Base-by-base conservation (phyloP, 2,888 invertebrate genomes). In the Deilephila elpenor region DNA sequence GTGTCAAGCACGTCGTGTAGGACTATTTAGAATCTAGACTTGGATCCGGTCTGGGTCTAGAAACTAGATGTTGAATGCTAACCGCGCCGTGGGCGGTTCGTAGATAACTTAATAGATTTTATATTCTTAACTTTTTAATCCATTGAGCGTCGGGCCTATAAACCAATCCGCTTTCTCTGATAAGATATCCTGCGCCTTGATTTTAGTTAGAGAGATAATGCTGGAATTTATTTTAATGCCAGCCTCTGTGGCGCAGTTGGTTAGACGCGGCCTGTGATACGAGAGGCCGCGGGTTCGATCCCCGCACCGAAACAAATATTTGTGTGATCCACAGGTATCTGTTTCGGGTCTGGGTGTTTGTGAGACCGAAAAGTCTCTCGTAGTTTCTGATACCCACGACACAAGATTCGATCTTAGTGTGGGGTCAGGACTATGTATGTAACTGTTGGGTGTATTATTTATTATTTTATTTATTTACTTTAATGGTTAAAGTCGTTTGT, bases 61-160 rank as follows among this genome's bases (percentile, higher is more conserved):
- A 44, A 56, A 17, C 44, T 44, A 44, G 44, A n/a, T 56, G 56
- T 56, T n/a, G 62, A 62, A 62, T 62, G 62, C 20, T 20, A 67
- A 51, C 44, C 25, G 51, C 67, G 20, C 25, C 67, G 51, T 51
- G 67, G 64, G 64, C 64, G 64, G 20, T 20, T 64, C 3, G 25
- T 62, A 51, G 25, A 44, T 67, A 67, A 51, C 44, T 67, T 25
- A 67, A 51, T 25, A 67, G n/a, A 64, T 67, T 67, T 44, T 64
- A 64, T 44, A 64, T n/a, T 44, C 44, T 44, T 44, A 20, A 37
- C 56, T 44, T 37, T 44, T 64, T 64, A 20, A 20, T 14, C 20
- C 8, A 2, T 64, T 62, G 3, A 14, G 14, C 29, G 8, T 60
- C 29, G 29, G 25, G n/a, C 19, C 56, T 6, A 60, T 25, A 60